Evolutionary conservation across 2,888 invertebrate genomes (phyloP).

Genomic region (Lycophotia porphyrea): DNA sequence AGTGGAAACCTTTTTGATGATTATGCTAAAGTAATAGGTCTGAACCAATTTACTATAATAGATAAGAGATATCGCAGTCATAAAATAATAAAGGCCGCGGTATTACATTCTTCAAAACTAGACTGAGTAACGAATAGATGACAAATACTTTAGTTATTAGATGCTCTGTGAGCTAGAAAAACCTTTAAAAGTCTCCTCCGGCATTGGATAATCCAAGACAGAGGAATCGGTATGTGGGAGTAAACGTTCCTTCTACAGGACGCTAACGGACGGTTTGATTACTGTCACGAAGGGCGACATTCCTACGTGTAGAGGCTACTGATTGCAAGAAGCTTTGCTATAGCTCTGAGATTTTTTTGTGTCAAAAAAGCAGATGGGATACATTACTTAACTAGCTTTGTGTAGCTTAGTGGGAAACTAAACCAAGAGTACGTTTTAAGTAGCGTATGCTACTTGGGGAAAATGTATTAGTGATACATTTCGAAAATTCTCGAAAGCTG

Average conservation of each 20-base stretch:
- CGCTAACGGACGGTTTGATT: neutral
- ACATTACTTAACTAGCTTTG: too few relatives aligned
- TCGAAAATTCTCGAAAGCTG: too few relatives aligned
- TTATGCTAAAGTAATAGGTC: too few relatives aligned
- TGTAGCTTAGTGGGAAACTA: too few relatives aligned
- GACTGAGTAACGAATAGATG: neutral
- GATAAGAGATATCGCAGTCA: too few relatives aligned
- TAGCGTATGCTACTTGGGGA: too few relatives aligned
- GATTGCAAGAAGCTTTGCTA: neutral
- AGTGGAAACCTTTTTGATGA: neutral
- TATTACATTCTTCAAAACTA: neutral
- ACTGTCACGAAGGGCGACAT: conserved; percentile 1
- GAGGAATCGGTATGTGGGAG: neutral
- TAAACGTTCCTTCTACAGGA: neutral
- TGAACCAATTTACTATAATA: too few relatives aligned
- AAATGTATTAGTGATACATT: too few relatives aligned
- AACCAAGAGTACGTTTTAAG: too few relatives aligned
- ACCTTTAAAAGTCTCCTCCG: neutral
- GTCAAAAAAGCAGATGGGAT: neutral
- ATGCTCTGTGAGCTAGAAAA: neutral
- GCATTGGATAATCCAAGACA: neutral
- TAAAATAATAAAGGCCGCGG: too few relatives aligned
- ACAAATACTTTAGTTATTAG: neutral
- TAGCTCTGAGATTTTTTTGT: neutral
- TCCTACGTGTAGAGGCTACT: conserved; percentile 1